Evolutionary conservation across 2,113 vertebrate species (phyloP).

Genomic region (Apus apus): DNA sequence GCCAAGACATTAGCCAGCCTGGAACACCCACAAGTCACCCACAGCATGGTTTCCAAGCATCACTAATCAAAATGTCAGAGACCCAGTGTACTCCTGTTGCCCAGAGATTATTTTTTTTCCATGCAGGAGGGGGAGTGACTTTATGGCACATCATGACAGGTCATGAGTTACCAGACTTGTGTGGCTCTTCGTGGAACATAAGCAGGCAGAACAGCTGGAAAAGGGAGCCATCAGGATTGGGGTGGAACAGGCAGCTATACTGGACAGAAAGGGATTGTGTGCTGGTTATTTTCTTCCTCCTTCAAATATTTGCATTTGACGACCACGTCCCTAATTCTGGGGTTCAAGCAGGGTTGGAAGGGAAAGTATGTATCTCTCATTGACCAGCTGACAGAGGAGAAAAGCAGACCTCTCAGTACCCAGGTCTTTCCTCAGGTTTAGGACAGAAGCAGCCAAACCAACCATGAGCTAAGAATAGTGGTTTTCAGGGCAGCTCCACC

Average conservation of each 20-base stretch:
- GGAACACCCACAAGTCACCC: constrained; percentile 33
- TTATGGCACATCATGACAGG: neutral
- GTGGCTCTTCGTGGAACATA: neutral
- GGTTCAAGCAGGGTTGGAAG: neutral
- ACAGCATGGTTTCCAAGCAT: neutral
- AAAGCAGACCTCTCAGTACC: neutral
- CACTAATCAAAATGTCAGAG: neutral
- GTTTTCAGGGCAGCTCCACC: neutral
- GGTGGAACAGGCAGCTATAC: neutral
- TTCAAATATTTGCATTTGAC: constrained; percentile 19
- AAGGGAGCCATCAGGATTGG: neutral
- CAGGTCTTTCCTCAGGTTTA: neutral
- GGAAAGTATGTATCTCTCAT: neutral
- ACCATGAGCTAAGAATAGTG: neutral
- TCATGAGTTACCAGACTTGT: neutral
- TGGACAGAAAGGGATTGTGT: constrained; percentile 9
- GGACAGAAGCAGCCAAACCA: neutral
- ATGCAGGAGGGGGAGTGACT: neutral
- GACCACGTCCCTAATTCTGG: neutral
- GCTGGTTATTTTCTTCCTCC: constrained; percentile 37
- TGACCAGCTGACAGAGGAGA: neutral
- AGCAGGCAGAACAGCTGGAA: neutral
- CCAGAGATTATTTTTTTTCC: neutral
- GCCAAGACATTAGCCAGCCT: neutral
- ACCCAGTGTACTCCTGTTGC: neutral